phyloP scores from a whole-genome alignment of 53 echinoderm and acorn worm species.

The Patiria pectinifera region DNA sequence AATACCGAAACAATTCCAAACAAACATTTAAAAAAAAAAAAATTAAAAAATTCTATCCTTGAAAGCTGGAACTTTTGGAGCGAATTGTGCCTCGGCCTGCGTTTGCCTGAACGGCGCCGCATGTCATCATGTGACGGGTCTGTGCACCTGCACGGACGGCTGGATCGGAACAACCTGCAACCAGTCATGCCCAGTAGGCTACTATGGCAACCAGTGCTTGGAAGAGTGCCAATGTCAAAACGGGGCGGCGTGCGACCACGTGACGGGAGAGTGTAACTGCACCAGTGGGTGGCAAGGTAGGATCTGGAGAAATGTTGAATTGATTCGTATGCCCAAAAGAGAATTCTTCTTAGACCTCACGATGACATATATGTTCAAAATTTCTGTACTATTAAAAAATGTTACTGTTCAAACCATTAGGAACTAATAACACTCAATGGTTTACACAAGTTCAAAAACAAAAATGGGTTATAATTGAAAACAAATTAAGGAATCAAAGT shows the following conservation, averaged over 20 bases:
- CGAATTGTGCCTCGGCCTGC: constrained; percentile 62
- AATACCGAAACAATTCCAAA: no score
- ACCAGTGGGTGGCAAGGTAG: constrained; percentile 63
- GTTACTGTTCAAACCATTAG: no score
- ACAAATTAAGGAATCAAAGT: no score
- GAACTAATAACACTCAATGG: no score
- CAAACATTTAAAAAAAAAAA: not conserved
- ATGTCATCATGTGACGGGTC: constrained; percentile 70
- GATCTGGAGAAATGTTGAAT: no score
- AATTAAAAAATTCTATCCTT: not conserved
- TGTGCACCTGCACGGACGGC: constrained; percentile 76
- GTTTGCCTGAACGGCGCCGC: constrained; percentile 71
- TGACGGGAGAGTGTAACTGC: constrained; percentile 66
- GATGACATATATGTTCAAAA: no score
- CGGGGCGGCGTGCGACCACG: constrained; percentile 64
- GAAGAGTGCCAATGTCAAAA: constrained; percentile 67
- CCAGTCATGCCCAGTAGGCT: constrained; percentile 66
- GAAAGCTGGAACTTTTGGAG: constrained; percentile 62
- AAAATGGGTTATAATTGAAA: no score
- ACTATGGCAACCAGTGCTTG: constrained; percentile 70
- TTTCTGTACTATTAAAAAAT: no score
- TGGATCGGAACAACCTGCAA: constrained; percentile 71
- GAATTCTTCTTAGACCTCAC: no score
- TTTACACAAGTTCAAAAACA: no score
- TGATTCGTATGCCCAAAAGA: no score